A percentile compares a stretch with the other conserved stretches of the same genome.
These are phyloP conservation scores for Pygocentrus nattereri DNA, from an alignment of 2,797 vertebrate genomes.

Conservation along the genomic window DNA sequence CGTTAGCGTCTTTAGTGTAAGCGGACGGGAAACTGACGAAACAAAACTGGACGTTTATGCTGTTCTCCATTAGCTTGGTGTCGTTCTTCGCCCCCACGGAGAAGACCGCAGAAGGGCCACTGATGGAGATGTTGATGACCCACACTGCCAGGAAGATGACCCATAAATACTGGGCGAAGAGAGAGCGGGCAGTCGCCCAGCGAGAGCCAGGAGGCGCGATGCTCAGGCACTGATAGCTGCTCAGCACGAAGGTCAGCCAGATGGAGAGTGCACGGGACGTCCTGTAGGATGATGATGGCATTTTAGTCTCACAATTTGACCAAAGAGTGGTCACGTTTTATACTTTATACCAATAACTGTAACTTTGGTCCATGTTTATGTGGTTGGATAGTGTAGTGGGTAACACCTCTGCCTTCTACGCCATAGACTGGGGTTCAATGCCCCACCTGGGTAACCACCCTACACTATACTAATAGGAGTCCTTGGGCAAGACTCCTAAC, in stretches of 20 bases:
- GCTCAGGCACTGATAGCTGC: slow-evolving; percentile 78
- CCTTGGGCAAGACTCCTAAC: too few species aligned
- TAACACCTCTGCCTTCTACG: too few species aligned
- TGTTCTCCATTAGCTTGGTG: slow-evolving; percentile 56
- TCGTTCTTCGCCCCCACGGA: slow-evolving; percentile 60
- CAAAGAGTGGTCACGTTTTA: background rate
- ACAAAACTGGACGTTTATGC: slow-evolving; percentile 77
- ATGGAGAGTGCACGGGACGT: slow-evolving; percentile 78
- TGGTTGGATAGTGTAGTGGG: too few species aligned
- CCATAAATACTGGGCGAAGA: slow-evolving; percentile 62
- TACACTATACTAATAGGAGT: too few species aligned
- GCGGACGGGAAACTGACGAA: slow-evolving; percentile 72
- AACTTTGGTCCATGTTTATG: too few species aligned
- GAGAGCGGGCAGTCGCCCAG: slow-evolving; percentile 64
- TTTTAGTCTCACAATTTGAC: background rate
- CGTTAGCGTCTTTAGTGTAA: slow-evolving; percentile 62
- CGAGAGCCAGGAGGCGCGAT: slow-evolving; percentile 74
- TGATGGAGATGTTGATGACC: slow-evolving; percentile 74
- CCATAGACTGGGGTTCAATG: too few species aligned
- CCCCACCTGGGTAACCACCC: too few species aligned
- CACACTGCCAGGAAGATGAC: slow-evolving; percentile 73
- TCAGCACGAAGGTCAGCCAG: slow-evolving; percentile 82
- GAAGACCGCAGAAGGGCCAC: slow-evolving; percentile 65
- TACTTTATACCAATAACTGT: background rate
- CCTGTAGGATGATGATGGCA: slow-evolving; percentile 61